Percentiles rank a stretch among this genome's conserved stretches.
phyloP scores from a whole-genome alignment of 1,140 invertebrate species.

The Prorops nasuta region DNA sequence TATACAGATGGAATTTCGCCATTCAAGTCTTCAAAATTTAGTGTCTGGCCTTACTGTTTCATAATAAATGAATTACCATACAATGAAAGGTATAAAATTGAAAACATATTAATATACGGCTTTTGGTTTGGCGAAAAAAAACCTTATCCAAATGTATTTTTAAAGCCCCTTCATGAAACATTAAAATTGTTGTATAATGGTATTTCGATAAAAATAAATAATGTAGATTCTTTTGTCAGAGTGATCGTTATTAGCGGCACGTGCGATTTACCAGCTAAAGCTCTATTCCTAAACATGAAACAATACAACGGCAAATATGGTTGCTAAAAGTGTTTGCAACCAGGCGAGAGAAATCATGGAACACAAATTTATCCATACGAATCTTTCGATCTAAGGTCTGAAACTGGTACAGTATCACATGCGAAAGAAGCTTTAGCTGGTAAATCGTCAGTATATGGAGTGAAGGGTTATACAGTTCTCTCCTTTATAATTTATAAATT shows the following conservation, averaged over 20 bases:
- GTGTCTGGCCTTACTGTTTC: constrained; percentile 1
- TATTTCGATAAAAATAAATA: neutral
- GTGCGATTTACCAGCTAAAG: constrained; percentile 3
- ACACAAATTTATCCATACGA: neutral
- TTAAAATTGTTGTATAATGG: neutral
- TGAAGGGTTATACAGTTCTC: neutral
- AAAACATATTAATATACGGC: neutral
- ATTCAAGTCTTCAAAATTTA: no score
- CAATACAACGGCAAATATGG: no score
- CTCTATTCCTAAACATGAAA: constrained; percentile 2
- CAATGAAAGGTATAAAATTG: neutral
- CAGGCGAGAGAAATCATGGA: neutral
- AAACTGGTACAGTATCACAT: neutral
- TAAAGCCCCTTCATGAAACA: neutral
- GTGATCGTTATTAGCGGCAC: neutral
- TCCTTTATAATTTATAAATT: neutral
- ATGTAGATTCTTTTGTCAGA: neutral
- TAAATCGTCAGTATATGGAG: neutral
- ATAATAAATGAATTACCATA: no score
- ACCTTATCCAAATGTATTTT: neutral
- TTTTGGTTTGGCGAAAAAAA: neutral
- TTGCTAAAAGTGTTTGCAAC: no score
- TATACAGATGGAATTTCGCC: no score
- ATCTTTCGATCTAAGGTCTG: neutral
- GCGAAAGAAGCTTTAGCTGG: neutral